These are phyloP conservation scores for Nannospalax galili DNA, from an alignment of 2,113 vertebrate genomes.

Conservation along the genomic window DNA sequence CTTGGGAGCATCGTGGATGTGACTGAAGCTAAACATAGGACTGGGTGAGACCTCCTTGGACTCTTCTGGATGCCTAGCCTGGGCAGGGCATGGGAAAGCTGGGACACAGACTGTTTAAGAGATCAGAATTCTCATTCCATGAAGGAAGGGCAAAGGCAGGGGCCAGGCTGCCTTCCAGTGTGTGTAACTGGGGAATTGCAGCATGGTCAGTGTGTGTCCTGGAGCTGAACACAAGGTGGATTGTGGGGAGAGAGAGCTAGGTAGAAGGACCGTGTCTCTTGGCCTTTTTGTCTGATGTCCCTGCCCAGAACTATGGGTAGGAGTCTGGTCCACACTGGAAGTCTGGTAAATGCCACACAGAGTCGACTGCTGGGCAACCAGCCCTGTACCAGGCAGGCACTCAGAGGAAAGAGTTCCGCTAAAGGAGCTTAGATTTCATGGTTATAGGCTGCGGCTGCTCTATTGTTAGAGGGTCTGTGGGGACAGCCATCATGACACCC, in stretches of 20 bases:
- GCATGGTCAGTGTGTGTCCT: neutral
- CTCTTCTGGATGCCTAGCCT: neutral
- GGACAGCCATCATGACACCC: neutral
- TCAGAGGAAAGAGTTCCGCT: neutral
- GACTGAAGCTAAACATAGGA: neutral
- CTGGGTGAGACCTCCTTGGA: neutral
- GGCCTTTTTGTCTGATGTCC: neutral
- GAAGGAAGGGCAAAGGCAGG: neutral
- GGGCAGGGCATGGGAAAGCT: neutral
- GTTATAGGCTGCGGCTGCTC: neutral
- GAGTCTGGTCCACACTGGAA: neutral
- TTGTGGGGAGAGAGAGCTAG: neutral
- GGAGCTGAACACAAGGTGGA: neutral
- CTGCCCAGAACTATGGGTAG: neutral
- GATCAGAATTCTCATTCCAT: neutral
- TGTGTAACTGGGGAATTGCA: neutral
- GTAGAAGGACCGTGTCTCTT: fast-evolving
- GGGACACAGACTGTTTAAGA: neutral
- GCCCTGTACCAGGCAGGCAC: neutral
- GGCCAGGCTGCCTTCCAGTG: neutral
- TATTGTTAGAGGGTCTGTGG: neutral
- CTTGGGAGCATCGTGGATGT: neutral
- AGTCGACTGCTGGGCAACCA: no score
- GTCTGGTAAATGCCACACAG: neutral
- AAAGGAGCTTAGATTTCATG: neutral